phyloP scores from a whole-genome alignment of 2,797 vertebrate species.

The Dendrocincla fuliginosa region DNA sequence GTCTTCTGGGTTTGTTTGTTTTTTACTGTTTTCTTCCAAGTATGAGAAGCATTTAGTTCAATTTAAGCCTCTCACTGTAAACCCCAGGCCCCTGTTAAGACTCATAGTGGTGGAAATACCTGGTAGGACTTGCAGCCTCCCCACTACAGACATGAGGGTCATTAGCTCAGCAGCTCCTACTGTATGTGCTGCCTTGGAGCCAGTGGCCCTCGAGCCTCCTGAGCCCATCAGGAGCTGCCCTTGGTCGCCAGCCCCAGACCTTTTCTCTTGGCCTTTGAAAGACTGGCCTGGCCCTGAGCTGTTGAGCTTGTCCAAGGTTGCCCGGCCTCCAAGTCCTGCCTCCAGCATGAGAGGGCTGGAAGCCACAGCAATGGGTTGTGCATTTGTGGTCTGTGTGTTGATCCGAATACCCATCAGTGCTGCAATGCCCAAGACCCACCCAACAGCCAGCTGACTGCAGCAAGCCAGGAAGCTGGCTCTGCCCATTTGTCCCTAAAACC shows the following conservation, averaged over 20 bases:
- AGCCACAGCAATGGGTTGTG: neutral
- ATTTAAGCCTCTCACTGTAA: neutral
- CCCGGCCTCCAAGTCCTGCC: neutral
- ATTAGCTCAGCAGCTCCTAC: neutral
- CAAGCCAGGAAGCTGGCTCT: neutral
- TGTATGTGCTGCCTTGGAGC: neutral
- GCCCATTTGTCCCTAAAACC: neutral
- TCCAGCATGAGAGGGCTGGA: neutral
- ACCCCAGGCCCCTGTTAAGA: neutral
- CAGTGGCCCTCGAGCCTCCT: neutral
- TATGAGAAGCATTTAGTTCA: neutral
- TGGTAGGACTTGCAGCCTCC: neutral
- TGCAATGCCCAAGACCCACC: rapidly evolving
- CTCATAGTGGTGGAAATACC: neutral
- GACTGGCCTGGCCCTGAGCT: neutral
- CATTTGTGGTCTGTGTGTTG: neutral
- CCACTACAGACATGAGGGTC: rapidly evolving
- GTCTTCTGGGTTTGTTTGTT: neutral
- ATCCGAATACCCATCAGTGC: neutral
- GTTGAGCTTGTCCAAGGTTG: neutral
- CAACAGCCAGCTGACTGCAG: neutral
- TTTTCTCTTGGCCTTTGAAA: neutral
- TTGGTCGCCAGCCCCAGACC: neutral
- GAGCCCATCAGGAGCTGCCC: neutral
- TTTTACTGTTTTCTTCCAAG: neutral